Evolutionary conservation across 1,140 invertebrate species (phyloP).

Genomic region (Cylas formicarius): DNA sequence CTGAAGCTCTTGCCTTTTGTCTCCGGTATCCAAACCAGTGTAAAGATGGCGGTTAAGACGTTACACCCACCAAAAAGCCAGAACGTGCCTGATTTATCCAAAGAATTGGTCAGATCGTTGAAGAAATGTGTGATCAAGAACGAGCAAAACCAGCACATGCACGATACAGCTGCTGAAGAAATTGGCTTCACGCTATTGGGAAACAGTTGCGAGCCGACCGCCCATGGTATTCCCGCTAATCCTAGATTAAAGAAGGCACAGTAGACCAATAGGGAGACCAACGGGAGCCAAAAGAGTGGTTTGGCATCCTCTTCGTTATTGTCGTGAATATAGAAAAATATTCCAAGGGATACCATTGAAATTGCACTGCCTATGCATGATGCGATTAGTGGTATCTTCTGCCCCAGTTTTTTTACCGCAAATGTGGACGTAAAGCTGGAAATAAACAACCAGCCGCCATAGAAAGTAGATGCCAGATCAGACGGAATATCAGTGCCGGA

Average conservation of each 20-base stretch:
- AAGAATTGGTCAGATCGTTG: conserved; percentile 35
- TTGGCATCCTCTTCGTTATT: conserved; percentile 30
- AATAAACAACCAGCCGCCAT: conserved; percentile 56
- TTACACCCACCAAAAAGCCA: conserved; percentile 63
- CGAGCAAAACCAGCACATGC: conserved; percentile 58
- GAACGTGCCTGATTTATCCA: conserved; percentile 61
- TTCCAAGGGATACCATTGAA: conserved; percentile 47
- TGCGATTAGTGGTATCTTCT: conserved; percentile 59
- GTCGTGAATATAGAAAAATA: conserved; percentile 54
- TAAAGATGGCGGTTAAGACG: conserved; percentile 52
- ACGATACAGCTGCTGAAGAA: conserved; percentile 59
- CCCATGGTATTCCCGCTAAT: conserved; percentile 59
- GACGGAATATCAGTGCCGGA: conserved; percentile 50
- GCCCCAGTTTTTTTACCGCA: conserved; percentile 61
- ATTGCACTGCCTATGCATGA: conserved; percentile 50
- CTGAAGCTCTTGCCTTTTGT: conserved; percentile 71
- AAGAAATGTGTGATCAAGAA: conserved; percentile 68
- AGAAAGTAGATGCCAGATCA: conserved; percentile 60
- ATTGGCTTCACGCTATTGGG: conserved; percentile 58
- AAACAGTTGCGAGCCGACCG: conserved; percentile 66
- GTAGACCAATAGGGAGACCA: conserved; percentile 57
- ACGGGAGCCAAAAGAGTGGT: conserved; percentile 51
- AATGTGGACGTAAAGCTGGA: conserved; percentile 52
- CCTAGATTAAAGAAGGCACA: conserved; percentile 61
- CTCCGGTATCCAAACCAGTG: conserved; percentile 62